Conservation (phyloP, 2,113 vertebrate species). For the Dromiciops gliroides region DNA sequence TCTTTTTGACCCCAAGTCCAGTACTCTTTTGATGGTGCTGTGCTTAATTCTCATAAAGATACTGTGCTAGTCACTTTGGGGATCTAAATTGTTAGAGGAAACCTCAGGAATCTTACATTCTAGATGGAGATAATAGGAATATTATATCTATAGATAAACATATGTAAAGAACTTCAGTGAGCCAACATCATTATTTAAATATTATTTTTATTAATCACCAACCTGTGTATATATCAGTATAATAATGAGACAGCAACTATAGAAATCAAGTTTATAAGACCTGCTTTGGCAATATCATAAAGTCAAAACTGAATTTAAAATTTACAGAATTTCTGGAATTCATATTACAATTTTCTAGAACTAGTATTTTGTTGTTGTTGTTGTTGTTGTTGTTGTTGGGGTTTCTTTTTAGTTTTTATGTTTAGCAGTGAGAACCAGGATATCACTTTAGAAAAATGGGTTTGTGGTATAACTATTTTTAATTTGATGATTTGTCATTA, state of each 20-base stretch:
- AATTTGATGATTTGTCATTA: slow-evolving; percentile 49
- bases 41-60: neutral
- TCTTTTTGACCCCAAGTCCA: neutral
- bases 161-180: slow-evolving; percentile 4
- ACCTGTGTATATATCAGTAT: slow-evolving; percentile 27
- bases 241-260: slow-evolving; percentile 36
- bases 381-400: neutral
- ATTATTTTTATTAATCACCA: slow-evolving; percentile 34
- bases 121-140: neutral
- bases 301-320: slow-evolving; percentile 1
- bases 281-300: neutral
- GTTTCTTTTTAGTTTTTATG: slow-evolving; percentile 30
- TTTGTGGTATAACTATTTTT: slow-evolving; percentile 55
- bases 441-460: slow-evolving; percentile 22
- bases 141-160: neutral
- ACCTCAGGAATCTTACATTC: neutral
- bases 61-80: neutral
- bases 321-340: neutral
- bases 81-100: neutral
- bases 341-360: slow-evolving; percentile 47
- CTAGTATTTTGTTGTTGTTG: neutral
- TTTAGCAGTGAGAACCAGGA: slow-evolving; percentile 17
- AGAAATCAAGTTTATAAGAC: slow-evolving; percentile 11
- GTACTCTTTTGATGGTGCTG: neutral
- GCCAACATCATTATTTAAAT: neutral